These are phyloP conservation scores for Battus philenor DNA, from an alignment of 1,140 invertebrate species.

Conservation along the genomic window DNA sequence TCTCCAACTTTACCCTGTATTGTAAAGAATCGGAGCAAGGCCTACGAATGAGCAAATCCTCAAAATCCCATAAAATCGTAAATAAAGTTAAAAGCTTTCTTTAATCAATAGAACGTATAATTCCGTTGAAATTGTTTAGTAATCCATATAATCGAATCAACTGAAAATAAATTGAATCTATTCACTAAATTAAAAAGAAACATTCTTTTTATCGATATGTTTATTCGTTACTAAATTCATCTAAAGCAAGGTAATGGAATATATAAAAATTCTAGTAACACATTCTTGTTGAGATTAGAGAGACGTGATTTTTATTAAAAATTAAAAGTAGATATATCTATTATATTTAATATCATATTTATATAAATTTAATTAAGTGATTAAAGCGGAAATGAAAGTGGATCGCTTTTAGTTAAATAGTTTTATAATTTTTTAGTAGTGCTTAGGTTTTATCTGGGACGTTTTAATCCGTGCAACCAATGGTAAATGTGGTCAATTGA, in stretches of 20 bases:
- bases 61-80: conserved; percentile 10
- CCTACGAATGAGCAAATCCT: conserved; percentile 2
- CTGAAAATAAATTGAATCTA: too few species aligned
- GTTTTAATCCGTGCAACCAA: conserved; percentile 35
- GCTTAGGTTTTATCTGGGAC: conserved; percentile 67
- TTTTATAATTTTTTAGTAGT: conserved; percentile 41
- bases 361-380: conserved; percentile 27
- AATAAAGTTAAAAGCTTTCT: conserved; percentile 13
- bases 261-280: too few species aligned
- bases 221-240: too few species aligned
- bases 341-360: conserved; percentile 2
- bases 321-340: too few species aligned
- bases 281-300: too few species aligned
- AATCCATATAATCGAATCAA: conserved; percentile 1
- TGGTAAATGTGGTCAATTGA: conserved; percentile 34
- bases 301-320: too few species aligned
- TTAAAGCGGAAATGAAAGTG: conserved; percentile 24
- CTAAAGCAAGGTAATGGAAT: too few species aligned
- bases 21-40: conserved; percentile 8
- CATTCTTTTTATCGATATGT: too few species aligned
- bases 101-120: conserved; percentile 11
- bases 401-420: conserved; percentile 32
- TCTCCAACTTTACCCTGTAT: neutral
- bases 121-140: conserved; percentile 1
- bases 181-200: too few species aligned